phyloP scores from a whole-genome alignment of 2,113 vertebrate species.

The Balaeniceps rex region DNA sequence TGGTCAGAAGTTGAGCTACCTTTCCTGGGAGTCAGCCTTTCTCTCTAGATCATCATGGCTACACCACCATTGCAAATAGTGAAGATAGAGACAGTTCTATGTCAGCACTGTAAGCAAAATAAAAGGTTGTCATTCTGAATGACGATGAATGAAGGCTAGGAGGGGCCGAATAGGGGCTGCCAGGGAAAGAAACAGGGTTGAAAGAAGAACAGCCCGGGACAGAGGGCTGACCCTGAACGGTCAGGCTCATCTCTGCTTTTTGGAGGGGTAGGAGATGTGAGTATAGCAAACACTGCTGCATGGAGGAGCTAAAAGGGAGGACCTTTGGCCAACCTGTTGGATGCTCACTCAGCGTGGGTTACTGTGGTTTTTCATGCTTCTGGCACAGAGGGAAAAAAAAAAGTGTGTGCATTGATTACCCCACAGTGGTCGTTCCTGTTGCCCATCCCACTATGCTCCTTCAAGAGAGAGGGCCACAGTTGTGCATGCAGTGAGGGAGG shows the following conservation, averaged over 20 bases:
- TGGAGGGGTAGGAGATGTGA: neutral
- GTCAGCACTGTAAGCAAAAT: neutral
- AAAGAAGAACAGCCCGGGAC: neutral
- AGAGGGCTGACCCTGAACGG: neutral
- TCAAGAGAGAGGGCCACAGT: neutral
- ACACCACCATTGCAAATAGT: neutral
- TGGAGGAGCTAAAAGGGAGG: neutral
- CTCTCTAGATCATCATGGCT: neutral
- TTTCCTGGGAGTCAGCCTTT: neutral
- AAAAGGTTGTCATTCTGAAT: neutral
- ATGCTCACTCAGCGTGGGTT: neutral
- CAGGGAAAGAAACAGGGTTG: neutral
- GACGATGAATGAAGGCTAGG: neutral
- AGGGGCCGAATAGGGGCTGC: neutral
- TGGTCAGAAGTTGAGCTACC: neutral
- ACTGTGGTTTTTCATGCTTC: neutral
- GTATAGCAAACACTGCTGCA: neutral
- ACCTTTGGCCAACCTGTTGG: neutral
- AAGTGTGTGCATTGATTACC: neutral
- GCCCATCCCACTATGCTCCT: neutral
- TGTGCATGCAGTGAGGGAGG: neutral
- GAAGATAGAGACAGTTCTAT: neutral
- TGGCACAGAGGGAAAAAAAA: neutral
- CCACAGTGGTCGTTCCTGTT: neutral
- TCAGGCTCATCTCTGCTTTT: neutral